Conservation (phyloP, 2,888 invertebrate species). For the Eristalis pertinax region DNA sequence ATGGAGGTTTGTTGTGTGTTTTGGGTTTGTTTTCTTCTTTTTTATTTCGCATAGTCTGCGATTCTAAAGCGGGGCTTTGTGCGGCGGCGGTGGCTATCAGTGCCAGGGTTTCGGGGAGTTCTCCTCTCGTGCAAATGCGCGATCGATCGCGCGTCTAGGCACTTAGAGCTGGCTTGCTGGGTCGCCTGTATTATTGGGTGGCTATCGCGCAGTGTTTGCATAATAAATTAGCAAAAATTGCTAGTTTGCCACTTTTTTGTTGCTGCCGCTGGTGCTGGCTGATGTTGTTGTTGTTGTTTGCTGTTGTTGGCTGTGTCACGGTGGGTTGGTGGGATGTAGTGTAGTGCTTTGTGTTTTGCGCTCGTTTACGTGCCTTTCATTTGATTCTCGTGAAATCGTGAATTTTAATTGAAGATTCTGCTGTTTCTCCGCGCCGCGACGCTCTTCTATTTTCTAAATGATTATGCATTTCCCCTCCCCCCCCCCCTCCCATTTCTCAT, state of each 20-base stretch:
- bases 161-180: not conserved
- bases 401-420: conserved; percentile 56
- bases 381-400: conserved; percentile 63
- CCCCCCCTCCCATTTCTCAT: not conserved
- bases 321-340: conserved; percentile 28
- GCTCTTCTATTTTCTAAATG: conserved; percentile 17
- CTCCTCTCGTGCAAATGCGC: conserved; percentile 46
- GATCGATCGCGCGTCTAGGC: conserved; percentile 9
- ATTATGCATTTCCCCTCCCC: conserved; percentile 41
- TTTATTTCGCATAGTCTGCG: not conserved
- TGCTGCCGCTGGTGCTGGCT: conserved; percentile 29
- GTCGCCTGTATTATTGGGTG: conserved; percentile 12
- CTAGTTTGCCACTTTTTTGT: conserved; percentile 57
- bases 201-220: conserved; percentile 68
- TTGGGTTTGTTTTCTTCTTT: conserved; percentile 12
- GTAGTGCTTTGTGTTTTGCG: conserved; percentile 53
- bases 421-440: not conserved
- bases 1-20: conserved; percentile 47
- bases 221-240: conserved; percentile 70
- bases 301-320: conserved; percentile 27
- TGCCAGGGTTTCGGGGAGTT: not conserved
- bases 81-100: conserved; percentile 11
- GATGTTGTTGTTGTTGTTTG: conserved; percentile 3
- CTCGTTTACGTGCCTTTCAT: conserved; percentile 64
- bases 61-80: conserved; percentile 45